A percentile compares a stretch with the other conserved stretches of the same genome.
Conservation (phyloP, 1,140 invertebrate genomes). For the Heliconius hewitsoni region DNA sequence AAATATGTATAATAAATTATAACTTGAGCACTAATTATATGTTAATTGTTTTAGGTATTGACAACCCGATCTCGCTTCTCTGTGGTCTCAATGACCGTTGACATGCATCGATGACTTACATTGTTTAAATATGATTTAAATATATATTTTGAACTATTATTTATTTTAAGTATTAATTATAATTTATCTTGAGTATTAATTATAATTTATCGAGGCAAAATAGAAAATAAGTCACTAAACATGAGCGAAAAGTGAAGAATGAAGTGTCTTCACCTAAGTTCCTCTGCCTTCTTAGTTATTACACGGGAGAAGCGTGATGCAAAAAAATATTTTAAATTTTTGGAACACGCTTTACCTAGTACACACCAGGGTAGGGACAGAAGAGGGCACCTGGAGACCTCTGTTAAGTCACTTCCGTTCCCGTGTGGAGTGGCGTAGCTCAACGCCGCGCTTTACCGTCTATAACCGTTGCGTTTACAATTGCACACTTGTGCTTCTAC, state of each 20-base stretch:
- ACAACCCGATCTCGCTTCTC: neutral
- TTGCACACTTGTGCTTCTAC: no score
- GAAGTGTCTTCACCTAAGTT: no score
- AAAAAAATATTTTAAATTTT: no score
- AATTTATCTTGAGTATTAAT: neutral
- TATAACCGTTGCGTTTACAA: no score
- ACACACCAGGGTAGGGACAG: no score
- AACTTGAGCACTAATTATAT: neutral
- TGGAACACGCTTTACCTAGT: no score
- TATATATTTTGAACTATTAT: neutral
- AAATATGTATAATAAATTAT: neutral
- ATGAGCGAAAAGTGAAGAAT: neutral
- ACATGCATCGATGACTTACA: neutral
- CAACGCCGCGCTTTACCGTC: no score
- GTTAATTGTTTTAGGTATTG: neutral
- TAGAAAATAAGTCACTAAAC: neutral
- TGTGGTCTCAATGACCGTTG: slow-evolving; percentile 5
- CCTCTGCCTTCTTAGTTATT: no score
- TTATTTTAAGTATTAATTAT: neutral
- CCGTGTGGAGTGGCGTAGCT: no score
- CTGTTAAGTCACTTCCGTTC: no score
- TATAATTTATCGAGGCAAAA: neutral
- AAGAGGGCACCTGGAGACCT: no score
- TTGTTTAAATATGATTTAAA: neutral
- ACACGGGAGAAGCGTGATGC: no score